Base-by-base conservation (phyloP, 2,888 invertebrate species). In the Plusia festucae region DNA sequence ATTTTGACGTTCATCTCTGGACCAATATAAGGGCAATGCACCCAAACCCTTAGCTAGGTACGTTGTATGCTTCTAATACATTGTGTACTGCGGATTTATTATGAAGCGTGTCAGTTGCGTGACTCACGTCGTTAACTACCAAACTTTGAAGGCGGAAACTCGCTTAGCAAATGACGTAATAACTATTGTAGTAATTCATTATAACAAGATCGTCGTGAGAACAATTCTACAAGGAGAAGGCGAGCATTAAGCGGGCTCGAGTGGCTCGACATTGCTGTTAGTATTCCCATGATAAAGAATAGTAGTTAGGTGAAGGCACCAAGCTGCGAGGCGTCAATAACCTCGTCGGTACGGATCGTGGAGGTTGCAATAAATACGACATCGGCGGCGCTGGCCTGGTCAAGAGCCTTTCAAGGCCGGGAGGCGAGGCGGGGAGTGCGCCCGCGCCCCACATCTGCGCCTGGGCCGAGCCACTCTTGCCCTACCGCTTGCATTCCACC, bases 381-480 rank as follows among this genome's bases (percentile, higher is more conserved):
- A 93, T 90, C 92, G 92, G 87, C 91, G 89, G 85, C 88, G 87
- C 86, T 92, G 94, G 93, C 88, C 93, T 95, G 94, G 95, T 95
- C 95, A 94, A 94, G 94, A 94, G 94, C 94, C 94, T 95, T 94
- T 95, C 95, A 94, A 95, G 94, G 95, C 91, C 93, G 90, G 91
- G 93, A 91, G 91, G 92, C 90, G 93, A 92, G 91, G 93, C 90
- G 93, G 93, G 93, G 94, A 89, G 91, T 87, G 87, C 81, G 87
- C 83, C 83, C 85, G 89, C 91, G 91, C 89, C 90, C 93, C 90
- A 91, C 90, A 93, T 93, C 91, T 93, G 91, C 89, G 90, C 85
- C 86, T 85, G 88, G 79, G 78, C 85, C 82, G 75, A 84, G 73
- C 87, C 86, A 88, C 88, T 93, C 85, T 90, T 89, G 87, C 83